These are phyloP conservation scores for Ranitomeya variabilis DNA, from an alignment of 2,113 vertebrate genomes.

Conservation along the genomic window DNA sequence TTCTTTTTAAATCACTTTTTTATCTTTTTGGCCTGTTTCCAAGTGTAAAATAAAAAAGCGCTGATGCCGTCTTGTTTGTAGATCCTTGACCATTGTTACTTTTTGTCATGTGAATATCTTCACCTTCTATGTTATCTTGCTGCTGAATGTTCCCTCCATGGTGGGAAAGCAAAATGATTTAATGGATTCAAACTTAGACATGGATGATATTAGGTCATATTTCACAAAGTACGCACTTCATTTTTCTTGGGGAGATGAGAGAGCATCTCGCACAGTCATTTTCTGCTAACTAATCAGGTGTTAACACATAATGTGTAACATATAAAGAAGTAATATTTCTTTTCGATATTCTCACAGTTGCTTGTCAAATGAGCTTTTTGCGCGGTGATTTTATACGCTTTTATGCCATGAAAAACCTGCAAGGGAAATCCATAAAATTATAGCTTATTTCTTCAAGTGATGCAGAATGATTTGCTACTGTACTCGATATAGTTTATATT, in stretches of 20 bases:
- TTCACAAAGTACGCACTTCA: conserved; percentile 5
- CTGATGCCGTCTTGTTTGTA: conserved; percentile 28
- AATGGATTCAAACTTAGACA: conserved; percentile 25
- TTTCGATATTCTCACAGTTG: conserved; percentile 2
- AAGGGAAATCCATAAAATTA: conserved; percentile 42
- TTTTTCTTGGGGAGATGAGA: conserved; percentile 34
- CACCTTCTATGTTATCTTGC: conserved; percentile 23
- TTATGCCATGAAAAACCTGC: conserved; percentile 22
- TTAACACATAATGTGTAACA: conserved; percentile 3
- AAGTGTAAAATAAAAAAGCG: conserved; percentile 32
- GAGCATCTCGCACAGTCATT: conserved; percentile 26
- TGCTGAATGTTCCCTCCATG: conserved; percentile 16
- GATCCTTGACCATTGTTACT: conserved; percentile 48
- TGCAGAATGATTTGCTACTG: conserved; percentile 51
- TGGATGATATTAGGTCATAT: conserved; percentile 34
- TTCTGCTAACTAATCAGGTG: conserved; percentile 44
- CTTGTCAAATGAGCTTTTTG: conserved; percentile 18
- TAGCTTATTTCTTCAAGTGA: conserved; percentile 48
- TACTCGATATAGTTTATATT: conserved; percentile 31
- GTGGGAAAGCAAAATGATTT: conserved; percentile 44
- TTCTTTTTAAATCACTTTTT: conserved; percentile 14
- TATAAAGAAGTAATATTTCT: conserved; percentile 1
- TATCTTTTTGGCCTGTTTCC: conserved; percentile 46
- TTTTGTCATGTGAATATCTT: conserved; percentile 39
- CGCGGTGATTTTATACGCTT: conserved; percentile 33